Percentiles rank a stretch among this genome's conserved stretches.
phyloP scores from a whole-genome alignment of 2,888 invertebrate species.

The Rhingia campestris region DNA sequence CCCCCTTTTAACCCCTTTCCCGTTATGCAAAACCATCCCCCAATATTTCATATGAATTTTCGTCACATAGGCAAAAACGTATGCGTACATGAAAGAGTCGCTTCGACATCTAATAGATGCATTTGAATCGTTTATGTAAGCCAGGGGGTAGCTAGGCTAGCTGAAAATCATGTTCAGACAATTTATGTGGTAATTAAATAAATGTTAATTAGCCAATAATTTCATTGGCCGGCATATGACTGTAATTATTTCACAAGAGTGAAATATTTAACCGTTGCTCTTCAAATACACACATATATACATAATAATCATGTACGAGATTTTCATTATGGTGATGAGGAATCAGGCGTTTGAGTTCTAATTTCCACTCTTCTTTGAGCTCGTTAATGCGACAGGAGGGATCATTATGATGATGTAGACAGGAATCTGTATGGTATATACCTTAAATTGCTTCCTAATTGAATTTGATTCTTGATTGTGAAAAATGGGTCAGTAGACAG shows the following conservation, averaged over 20 bases:
- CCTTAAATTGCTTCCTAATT: conserved; percentile 47
- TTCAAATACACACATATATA: neutral
- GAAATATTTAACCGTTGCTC: conserved; percentile 11
- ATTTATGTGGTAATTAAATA: conserved; percentile 59
- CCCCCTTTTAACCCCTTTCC: neutral
- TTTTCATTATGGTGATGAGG: neutral
- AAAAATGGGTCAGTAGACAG: conserved; percentile 4
- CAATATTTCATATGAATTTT: neutral
- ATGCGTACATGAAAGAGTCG: conserved; percentile 1
- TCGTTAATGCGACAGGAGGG: conserved; percentile 13
- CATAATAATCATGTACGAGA: neutral
- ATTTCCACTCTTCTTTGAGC: conserved; percentile 25
- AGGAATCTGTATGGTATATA: neutral
- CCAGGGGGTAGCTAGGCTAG: neutral
- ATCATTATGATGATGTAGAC: neutral
- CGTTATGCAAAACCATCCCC: neutral
- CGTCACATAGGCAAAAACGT: conserved; percentile 17
- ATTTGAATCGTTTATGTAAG: conserved; percentile 11
- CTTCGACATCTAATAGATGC: conserved; percentile 25
- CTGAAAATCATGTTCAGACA: conserved; percentile 25
- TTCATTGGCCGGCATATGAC: conserved; percentile 52
- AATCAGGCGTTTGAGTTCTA: neutral
- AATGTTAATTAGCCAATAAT: conserved; percentile 66
- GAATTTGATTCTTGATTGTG: conserved; percentile 30
- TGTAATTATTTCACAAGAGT: conserved; percentile 29